Base-by-base conservation (phyloP, 2,888 invertebrate genomes). In the Abrostola tripartita region DNA sequence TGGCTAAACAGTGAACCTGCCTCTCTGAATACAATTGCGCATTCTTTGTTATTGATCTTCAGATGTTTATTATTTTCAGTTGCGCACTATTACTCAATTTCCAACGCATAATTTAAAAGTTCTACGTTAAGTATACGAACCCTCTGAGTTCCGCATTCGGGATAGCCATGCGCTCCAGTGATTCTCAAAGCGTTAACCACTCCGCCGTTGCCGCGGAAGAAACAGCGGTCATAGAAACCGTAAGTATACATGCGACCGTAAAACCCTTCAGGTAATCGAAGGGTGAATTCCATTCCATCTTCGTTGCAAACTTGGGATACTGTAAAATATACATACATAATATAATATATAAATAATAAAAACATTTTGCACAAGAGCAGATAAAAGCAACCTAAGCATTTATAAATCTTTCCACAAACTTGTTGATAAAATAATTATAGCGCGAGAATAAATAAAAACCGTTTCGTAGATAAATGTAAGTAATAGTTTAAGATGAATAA, bases 211-310 rank as follows among this genome's bases (percentile, higher is more conserved):
- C 98, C 98, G 62, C 98, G 96, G 95, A 98, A 98, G 95, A 98
- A 98, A 85, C 98, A 98, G 41, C 97, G 95, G 85, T 98, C 98
- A 87, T 98, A 98, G 90, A 97, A 98, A 1, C 98, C 98, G 83
- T 98, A 98, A 0, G 98, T 98, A 89, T 98, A 98, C 89, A 98
- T 98, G 57, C 98, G 95, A 4, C 98, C 98, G 76, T 97, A 96
- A 89, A 98, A 98, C 9, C 97, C 97, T 95, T 98, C 98, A 0
- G 98, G 98, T 0, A 98, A 97, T 68, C 97, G 95, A 57, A 98
- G 94, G 0, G 98, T 98, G 85, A 98, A 98, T 87, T 98, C 98
- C 98, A 98, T 98, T 0, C 98, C 98, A 86, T 98, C 98, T 92
- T 98, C 98, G 83, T 97, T 98, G 89, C 98, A 98, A 0, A 97